Evolutionary conservation across 2,888 invertebrate genomes (phyloP), one percentile per base, ranked within the genome.

Genomic region (Luperina nickerlii): DNA sequence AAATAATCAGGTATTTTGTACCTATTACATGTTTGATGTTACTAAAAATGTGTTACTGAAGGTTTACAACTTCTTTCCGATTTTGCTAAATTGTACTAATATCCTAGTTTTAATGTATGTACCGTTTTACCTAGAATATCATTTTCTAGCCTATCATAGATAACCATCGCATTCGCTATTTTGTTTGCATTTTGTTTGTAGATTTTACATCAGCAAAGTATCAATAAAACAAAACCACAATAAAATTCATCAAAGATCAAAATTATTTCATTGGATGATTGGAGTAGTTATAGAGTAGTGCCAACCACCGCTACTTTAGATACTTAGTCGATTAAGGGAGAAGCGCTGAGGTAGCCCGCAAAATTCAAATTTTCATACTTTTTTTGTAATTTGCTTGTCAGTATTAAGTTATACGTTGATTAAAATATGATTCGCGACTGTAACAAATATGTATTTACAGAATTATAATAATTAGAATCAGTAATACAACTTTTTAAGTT

Each of bases 261-360:
- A 45, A 66, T 77, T 18, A 38, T 57, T 60, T 67, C 38, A 38
- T 79, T 18, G 48, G 5, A 38, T 67, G 27, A 38, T 79, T 18
- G 48, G 5, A 38, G 68, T 80, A 51, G 27, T 20, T 51, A 18
- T 63, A 81, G 78, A 45, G 82, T 81, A 13, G 69, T 20, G 8
- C 45, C 8, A 48, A 24, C 45, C 69, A 32, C 7, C 32, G 20
- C n/a, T 11, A 18, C 7, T 18, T 38, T 27, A 1, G 11, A 81
- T 62, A 9, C 45, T 63, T 79, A 82, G 78, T 79, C 54, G 74
- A 79, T 45, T 70, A 24, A 42, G 9, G 42, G 42, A 9, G 42
- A 42, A 42, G 42, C 51, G 18, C 51, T 6, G 18, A 18, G 18
- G 51, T 51, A 1, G 1, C 15, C 15, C 51, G 18, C 18, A 18